Percentiles rank a stretch among this genome's conserved stretches.
Conservation (phyloP, 2,888 invertebrate genomes). For the Arge pagana region DNA sequence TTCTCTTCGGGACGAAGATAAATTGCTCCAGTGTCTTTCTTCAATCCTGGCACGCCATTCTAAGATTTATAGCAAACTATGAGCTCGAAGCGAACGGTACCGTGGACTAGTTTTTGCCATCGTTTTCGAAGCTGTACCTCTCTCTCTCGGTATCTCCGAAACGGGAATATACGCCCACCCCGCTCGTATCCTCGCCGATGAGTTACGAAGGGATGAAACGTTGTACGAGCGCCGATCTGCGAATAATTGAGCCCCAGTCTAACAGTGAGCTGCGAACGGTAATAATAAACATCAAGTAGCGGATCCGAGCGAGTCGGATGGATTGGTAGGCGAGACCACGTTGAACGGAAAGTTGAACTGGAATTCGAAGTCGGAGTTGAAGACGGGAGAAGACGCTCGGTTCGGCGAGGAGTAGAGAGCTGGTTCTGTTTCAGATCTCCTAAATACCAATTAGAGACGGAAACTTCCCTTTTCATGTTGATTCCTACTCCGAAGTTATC, state of each 20-base stretch:
- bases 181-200: too few relatives aligned
- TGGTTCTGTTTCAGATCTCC: slow-evolving; percentile 54
- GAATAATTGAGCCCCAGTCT: slow-evolving; percentile 7
- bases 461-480: slow-evolving; percentile 57
- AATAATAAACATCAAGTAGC: slow-evolving; percentile 51
- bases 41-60: too few relatives aligned
- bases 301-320: slow-evolving; percentile 28
- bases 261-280: slow-evolving; percentile 31
- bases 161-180: too few relatives aligned
- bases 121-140: too few relatives aligned
- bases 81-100: too few relatives aligned
- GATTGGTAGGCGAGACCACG: slow-evolving; percentile 22
- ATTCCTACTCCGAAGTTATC: slow-evolving; percentile 52
- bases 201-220: too few relatives aligned
- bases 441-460: slow-evolving; percentile 57
- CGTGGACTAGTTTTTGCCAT: too few relatives aligned
- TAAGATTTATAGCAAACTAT: too few relatives aligned
- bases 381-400: slow-evolving; percentile 20
- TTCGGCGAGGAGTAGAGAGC: slow-evolving; percentile 35
- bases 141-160: too few relatives aligned
- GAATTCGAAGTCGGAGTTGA: too few relatives aligned
- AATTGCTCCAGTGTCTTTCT: too few relatives aligned
- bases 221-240: slow-evolving; percentile 8
- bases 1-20: too few relatives aligned
- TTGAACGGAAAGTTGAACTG: neutral